Conservation (phyloP, 2,113 vertebrate genomes). For the Zingel zingel region DNA sequence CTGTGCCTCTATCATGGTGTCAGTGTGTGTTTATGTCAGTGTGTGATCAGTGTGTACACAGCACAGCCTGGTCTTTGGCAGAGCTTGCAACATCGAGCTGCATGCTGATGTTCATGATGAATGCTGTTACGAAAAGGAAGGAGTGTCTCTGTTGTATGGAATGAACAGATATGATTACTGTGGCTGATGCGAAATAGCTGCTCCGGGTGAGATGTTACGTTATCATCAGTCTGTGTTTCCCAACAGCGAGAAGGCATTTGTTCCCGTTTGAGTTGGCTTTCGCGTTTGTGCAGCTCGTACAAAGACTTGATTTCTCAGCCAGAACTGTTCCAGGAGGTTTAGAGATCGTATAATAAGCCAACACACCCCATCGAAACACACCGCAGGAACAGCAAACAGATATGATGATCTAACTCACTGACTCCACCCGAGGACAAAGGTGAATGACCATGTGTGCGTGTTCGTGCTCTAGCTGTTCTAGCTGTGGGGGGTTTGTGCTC, state of each 20-base stretch:
- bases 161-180: not conserved
- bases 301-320: not conserved
- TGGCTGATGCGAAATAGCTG: conserved; percentile 7
- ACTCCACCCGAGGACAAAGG: conserved; percentile 20
- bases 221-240: not conserved
- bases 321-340: conserved; percentile 24
- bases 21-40: conserved; percentile 26
- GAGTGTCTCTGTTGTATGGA: not conserved
- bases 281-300: conserved; percentile 1
- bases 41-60: conserved; percentile 11
- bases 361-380: conserved; percentile 7
- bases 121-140: conserved; percentile 11
- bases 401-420: conserved; percentile 24
- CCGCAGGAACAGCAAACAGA: conserved; percentile 32
- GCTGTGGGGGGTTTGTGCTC: not conserved
- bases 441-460: not conserved
- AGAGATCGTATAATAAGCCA: conserved; percentile 15
- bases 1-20: conserved; percentile 34
- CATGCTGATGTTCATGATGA: conserved; percentile 32
- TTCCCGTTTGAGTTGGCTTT: conserved; percentile 39
- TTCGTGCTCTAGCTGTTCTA: not conserved
- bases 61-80: conserved; percentile 12
- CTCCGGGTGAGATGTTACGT: not conserved
- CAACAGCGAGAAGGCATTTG: conserved; percentile 5
- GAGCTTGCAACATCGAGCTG: conserved; percentile 3